Evolutionary conservation across 2,113 vertebrate genomes (phyloP), one percentile per base, ranked within the genome.

Genomic region (Salvelinus alpinus): DNA sequence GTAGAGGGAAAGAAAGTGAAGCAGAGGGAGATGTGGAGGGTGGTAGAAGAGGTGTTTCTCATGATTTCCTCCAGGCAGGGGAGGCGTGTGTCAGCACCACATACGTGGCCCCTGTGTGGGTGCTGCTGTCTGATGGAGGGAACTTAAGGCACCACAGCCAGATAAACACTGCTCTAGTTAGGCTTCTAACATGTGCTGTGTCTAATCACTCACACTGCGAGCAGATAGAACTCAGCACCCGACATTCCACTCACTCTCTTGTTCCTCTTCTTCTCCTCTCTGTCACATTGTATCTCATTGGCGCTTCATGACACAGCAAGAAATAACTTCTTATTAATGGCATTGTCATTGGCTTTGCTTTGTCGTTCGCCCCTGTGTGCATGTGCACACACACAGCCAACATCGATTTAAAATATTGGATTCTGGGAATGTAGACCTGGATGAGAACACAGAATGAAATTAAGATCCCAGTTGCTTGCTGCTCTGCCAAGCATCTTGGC

Each of bases 401-500:
- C 59, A 78, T 59, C 24, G 71, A 73, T 73, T 57, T 66, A 25
- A 66, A 72, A 71, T 68, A 78, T 69, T 73, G 47, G 44, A 48
- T 66, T 24, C 62, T 34, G 76, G 62, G 62, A 48, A 70, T 27
- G n/a, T 44, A 44, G 51, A 18, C 71, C 60, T 68, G 64, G 60
- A 80, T 59, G 51, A 67, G 47, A 74, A 74, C 25, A 25, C 31
- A 2, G 34, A 77, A 73, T 73, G 51, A 64, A 73, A 67, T 78
- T 72, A 78, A 44, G 71, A 27, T 73, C 18, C 65, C 71, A 78
- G 77, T 64, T 78, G 31, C 77, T 47, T 62, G 70, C 29, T 5
- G 64, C 20, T 34, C 72, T 64, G 65, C 72, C 72, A 74, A 71
- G 68, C 54, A 24, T 54, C 31, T 57, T 29, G 25, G 8, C 68